Evolutionary conservation across 1,140 invertebrate genomes (phyloP).

Genomic region (Cryptotermes secundus): DNA sequence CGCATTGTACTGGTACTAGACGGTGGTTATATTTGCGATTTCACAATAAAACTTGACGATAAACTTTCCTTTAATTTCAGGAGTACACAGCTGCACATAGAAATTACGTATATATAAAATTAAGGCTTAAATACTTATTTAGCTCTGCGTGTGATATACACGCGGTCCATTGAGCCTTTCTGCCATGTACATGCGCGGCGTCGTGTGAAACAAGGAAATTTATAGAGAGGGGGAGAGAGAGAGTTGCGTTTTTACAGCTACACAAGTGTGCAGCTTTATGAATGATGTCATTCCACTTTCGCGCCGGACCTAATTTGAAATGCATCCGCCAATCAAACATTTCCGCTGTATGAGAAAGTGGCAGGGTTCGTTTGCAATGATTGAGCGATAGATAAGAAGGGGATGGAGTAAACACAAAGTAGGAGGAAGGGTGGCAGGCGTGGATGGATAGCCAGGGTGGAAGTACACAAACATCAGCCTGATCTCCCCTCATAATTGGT

Average conservation of each 20-base stretch:
- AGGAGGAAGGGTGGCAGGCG: background rate
- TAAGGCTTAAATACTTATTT: too few relatives aligned
- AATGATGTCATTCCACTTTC: slow-evolving; percentile 19
- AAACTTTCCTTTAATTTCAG: too few relatives aligned
- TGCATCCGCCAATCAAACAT: slow-evolving; percentile 18
- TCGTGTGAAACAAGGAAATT: background rate
- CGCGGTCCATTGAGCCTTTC: too few relatives aligned
- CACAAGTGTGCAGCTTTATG: background rate
- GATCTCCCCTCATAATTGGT: background rate
- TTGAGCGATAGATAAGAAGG: background rate
- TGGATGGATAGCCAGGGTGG: background rate
- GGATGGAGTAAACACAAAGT: background rate
- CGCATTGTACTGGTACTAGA: too few relatives aligned
- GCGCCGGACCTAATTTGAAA: slow-evolving; percentile 15
- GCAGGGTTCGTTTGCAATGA: background rate
- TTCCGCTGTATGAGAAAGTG: background rate
- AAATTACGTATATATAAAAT: too few relatives aligned
- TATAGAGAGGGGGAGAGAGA: too few relatives aligned
- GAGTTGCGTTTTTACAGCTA: background rate
- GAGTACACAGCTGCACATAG: too few relatives aligned
- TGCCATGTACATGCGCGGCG: too few relatives aligned
- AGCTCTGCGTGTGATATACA: too few relatives aligned
- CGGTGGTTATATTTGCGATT: too few relatives aligned
- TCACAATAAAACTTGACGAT: too few relatives aligned
- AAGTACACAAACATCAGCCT: background rate